A percentile compares a stretch with the other conserved stretches of the same genome.
These are phyloP conservation scores for Antheraea yamamai DNA, from an alignment of 2,888 invertebrate species.

Conservation along the genomic window DNA sequence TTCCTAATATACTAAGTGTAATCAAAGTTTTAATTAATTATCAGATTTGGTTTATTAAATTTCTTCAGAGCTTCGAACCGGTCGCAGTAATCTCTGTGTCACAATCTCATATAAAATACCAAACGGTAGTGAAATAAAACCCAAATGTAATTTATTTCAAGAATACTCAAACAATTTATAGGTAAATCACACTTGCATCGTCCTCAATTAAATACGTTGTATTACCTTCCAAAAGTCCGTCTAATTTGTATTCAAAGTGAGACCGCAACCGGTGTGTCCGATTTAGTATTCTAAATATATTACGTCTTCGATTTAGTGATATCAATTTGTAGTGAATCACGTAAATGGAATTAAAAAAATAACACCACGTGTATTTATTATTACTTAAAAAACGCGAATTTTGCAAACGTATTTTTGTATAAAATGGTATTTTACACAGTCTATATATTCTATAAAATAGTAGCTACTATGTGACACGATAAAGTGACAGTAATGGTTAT, in stretches of 20 bases:
- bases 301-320: conserved; percentile 70
- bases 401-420: no score
- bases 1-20: background rate
- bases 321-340: conserved; percentile 69
- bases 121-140: background rate
- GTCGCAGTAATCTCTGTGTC: background rate
- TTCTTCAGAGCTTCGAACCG: background rate
- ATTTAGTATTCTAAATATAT: conserved; percentile 63
- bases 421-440: background rate
- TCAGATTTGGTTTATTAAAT: background rate
- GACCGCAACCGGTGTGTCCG: conserved; percentile 51
- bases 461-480: no score
- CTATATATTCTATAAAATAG: background rate
- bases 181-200: conserved; percentile 37
- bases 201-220: conserved; percentile 38
- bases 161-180: conserved; percentile 28
- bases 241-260: conserved; percentile 59
- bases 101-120: background rate
- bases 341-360: conserved; percentile 55
- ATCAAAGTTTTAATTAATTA: background rate
- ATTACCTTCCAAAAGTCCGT: conserved; percentile 47
- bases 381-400: background rate
- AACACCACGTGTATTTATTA: conserved; percentile 32
- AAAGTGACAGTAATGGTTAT: no score
- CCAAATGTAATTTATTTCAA: conserved; percentile 12